Evolutionary conservation across 2,888 invertebrate genomes (phyloP), one percentile per base, ranked within the genome.

Genomic region (Meghimatium bilineatum): DNA sequence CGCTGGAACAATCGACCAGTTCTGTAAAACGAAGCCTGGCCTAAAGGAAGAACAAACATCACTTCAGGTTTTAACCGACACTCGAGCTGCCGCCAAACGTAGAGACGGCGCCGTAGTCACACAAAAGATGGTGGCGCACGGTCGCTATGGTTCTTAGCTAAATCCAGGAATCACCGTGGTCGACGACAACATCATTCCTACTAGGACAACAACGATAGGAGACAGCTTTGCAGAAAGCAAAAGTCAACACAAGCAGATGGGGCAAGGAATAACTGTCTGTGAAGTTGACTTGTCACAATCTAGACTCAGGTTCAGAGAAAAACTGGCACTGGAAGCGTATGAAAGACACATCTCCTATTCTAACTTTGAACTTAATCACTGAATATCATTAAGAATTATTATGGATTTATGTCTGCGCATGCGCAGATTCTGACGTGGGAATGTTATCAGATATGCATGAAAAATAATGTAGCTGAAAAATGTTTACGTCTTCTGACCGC

Each of bases 171-270:
- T 67, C 49, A 49, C 79, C 67, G 36, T 49, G 67, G 67, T 29
- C 49, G 49, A 23, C 79, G 67, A 66, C 67, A 66, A 44, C 79
- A 49, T 34, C 67, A 67, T 32, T 49, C n/a, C 79, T 79, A 32
- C 32, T 32, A 34, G 23, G 52, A 67, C 79, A 52, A 52, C 44
- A 67, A 66, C 67, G 67, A 79, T 67, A 79, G 12, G 49, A 66
- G 67, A 67, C 79, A 67, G 67, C 67, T 79, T 78, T 34, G n/a
- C 77, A 29, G 34, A n/a, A 63, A 14, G 10, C 44, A 67, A 44
- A 38, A n/a, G 67, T 79, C 79, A 44, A 79, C 79, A 79, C 1
- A 66, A 52, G 67, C 79, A 79, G 79, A 66, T 79, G 79, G 79
- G 26, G 79, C 49, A 20, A 8, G 79, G 32, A 32, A 44, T 49